Conservation (phyloP, 2,888 invertebrate genomes). For the Volucella inanis region DNA sequence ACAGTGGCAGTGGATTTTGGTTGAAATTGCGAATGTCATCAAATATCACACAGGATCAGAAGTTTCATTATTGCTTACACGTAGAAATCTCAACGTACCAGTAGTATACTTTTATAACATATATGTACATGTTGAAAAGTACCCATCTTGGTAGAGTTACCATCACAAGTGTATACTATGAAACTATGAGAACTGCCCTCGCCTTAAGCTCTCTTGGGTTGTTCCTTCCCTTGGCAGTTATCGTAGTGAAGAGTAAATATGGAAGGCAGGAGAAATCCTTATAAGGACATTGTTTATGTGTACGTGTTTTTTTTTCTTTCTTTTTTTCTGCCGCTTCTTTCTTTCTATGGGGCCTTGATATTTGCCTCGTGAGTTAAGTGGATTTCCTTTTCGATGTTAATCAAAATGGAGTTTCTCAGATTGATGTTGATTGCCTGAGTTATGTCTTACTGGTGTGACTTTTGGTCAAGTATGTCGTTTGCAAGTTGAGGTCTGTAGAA, state of each 20-base stretch:
- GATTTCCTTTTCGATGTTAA: conserved; percentile 64
- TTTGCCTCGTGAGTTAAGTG: conserved; percentile 40
- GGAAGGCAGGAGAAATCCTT: conserved; percentile 15
- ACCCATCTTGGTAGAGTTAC: not conserved
- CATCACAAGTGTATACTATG: not conserved
- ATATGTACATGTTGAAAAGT: not conserved
- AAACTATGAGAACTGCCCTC: not conserved
- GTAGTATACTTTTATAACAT: not conserved
- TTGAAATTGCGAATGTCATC: conserved; percentile 69
- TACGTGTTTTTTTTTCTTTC: conserved; percentile 17
- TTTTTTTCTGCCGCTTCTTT: not conserved
- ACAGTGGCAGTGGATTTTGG: conserved; percentile 56
- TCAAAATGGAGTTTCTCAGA: conserved; percentile 53
- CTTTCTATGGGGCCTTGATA: not conserved
- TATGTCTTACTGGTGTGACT: conserved; percentile 24
- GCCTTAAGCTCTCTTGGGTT: conserved; percentile 24
- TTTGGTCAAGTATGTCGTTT: not conserved
- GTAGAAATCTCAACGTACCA: conserved; percentile 30
- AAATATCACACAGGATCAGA: conserved; percentile 51
- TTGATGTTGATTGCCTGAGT: conserved; percentile 46
- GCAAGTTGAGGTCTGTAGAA: no score
- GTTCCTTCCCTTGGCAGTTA: conserved; percentile 32
- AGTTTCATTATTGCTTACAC: conserved; percentile 65
- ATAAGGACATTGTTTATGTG: conserved; percentile 4
- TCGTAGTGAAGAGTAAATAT: conserved; percentile 19